phyloP scores from a whole-genome alignment of 2,797 vertebrate genomes.

The Nyctalus aviator region DNA sequence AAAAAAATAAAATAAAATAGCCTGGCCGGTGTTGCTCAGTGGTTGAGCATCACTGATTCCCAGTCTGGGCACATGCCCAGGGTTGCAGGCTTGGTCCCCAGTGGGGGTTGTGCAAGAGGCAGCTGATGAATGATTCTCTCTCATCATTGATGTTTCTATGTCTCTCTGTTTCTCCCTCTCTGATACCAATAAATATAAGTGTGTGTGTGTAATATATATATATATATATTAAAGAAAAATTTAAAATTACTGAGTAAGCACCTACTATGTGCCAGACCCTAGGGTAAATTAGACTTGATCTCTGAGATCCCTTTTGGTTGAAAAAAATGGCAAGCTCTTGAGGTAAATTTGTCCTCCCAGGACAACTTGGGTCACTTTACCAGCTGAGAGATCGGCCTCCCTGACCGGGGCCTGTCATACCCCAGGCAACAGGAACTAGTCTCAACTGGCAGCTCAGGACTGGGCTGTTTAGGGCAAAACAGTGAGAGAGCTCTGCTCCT shows the following conservation, averaged over 20 bases:
- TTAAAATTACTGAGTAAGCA: not conserved
- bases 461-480: slow-evolving; percentile 63
- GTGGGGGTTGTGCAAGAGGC: too few relatives aligned
- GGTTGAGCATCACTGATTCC: too few relatives aligned
- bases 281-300: not conserved
- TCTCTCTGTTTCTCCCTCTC: too few relatives aligned
- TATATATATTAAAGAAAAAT: too few relatives aligned
- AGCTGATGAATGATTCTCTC: too few relatives aligned
- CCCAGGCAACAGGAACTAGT: slow-evolving; percentile 56
- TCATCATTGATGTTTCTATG: too few relatives aligned
- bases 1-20: too few relatives aligned
- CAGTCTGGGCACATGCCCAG: too few relatives aligned
- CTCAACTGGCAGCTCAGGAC: slow-evolving; percentile 25
- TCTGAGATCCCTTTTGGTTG: slow-evolving; percentile 15
- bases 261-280: not conserved
- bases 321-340: slow-evolving; percentile 4
- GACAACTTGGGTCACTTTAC: slow-evolving; percentile 38
- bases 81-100: too few relatives aligned
- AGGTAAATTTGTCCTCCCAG: slow-evolving; percentile 42
- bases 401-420: not conserved
- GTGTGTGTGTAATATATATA: too few relatives aligned
- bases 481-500: not conserved
- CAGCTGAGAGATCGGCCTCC: not conserved
- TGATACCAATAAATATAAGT: too few relatives aligned
- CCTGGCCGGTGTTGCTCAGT: too few relatives aligned